Evolutionary conservation across 2,888 invertebrate genomes (phyloP), one percentile per base, ranked within the genome.

Genomic region (Rhabditoides inermis): DNA sequence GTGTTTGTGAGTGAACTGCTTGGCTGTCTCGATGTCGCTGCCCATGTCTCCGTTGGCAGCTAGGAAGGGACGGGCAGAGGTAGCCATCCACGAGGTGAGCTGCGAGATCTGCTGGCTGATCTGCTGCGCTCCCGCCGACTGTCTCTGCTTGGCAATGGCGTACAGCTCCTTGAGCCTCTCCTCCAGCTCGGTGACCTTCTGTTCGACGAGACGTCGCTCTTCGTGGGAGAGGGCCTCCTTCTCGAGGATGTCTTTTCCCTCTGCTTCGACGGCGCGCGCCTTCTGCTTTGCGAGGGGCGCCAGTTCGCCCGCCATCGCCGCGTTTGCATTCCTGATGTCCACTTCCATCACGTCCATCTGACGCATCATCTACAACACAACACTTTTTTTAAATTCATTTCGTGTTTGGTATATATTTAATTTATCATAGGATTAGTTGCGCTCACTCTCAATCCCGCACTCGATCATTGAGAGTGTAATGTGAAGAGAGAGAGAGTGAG

Each of bases 261-360:
- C 70, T 18, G 64, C 61, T 36, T 63, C 65, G 3, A 71, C 46
- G 0, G 59, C 56, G 23, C 51, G 51, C n/a, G 68, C 62, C 45
- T 73, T 73, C 49, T 73, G 70, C 44, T 61, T 62, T 0, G 73
- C 73, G 18, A 73, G 53, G 15, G 73, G 73, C 0, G 63, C 67
- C 49, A 72, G 53, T 55, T 72, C 72, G 26, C 69, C 70, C 10
- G 73, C 72, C 61, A 73, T 67, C 10, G 73, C 65, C 2, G 68
- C 68, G 42, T 65, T 69, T 15, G 73, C 73, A 45, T 60, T 63
- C 32, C 49, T 49, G 64, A 73, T 60, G 49, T 73, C 73, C 22
- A 42, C 40, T 18, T 57, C 59, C 73, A 73, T 73, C 64, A 68
- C 63, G 41, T 57, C 56, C 40, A 73, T 58, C 51, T 73, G 73